These are phyloP conservation scores for Remorina albescens DNA, from an alignment of 2,797 vertebrate species.

Conservation along the genomic window DNA sequence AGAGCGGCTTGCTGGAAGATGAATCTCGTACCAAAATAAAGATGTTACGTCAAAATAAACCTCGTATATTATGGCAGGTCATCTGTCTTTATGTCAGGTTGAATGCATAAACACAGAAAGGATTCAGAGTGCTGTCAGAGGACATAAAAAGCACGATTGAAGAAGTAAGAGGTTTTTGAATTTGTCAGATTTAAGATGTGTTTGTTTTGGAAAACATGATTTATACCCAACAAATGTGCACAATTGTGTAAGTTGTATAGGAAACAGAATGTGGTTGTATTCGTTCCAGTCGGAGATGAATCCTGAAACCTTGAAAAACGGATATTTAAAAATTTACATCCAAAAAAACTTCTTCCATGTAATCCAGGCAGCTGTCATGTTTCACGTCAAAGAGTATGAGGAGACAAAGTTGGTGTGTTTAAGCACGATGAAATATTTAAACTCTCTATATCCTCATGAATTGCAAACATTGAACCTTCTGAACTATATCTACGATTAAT, in stretches of 20 bases:
- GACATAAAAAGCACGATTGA: neutral
- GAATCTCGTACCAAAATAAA: neutral
- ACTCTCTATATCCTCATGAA: neutral
- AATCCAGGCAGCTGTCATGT: neutral
- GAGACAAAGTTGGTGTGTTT: neutral
- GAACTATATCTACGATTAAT: constrained; percentile 6
- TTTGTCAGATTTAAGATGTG: too few relatives aligned
- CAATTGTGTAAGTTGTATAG: neutral
- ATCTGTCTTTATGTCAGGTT: neutral
- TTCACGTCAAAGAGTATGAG: neutral
- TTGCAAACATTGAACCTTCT: neutral
- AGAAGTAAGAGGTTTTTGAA: too few relatives aligned
- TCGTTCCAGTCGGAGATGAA: too few relatives aligned
- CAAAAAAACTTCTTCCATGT: too few relatives aligned
- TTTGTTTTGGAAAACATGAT: neutral
- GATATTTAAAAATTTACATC: too few relatives aligned
- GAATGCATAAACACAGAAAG: neutral
- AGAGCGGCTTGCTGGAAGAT: neutral
- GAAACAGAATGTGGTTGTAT: too few relatives aligned
- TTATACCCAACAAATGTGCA: neutral
- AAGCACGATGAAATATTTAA: constrained; percentile 7
- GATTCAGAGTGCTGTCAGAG: neutral
- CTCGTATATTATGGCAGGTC: neutral
- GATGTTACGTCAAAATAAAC: neutral
- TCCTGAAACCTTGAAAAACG: neutral